phyloP scores from a whole-genome alignment of 2,113 vertebrate genomes.

The Psephotus haematonotus region DNA sequence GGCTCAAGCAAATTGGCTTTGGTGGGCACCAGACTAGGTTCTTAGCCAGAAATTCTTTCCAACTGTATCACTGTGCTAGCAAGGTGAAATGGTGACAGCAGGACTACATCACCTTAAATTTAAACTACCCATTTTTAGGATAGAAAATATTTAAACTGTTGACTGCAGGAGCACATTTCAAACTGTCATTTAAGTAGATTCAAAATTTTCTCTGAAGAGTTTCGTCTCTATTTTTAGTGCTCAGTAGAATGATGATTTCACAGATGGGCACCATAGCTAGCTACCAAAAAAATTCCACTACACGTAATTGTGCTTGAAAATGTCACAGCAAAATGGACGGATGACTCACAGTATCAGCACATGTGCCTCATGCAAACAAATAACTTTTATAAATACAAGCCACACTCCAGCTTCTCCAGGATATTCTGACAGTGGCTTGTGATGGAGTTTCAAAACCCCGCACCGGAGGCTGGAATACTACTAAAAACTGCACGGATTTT shows the following conservation, averaged over 20 bases:
- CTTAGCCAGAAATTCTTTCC: slow-evolving; percentile 37
- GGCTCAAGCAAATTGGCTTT: background rate
- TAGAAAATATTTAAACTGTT: slow-evolving; percentile 64
- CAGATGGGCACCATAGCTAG: slow-evolving; percentile 74
- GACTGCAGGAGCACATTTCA: slow-evolving; percentile 50
- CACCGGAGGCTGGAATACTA: slow-evolving; percentile 36
- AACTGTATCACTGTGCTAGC: slow-evolving; percentile 14
- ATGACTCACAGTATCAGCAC: slow-evolving; percentile 72
- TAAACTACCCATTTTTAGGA: slow-evolving; percentile 47
- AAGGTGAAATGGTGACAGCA: slow-evolving; percentile 50
- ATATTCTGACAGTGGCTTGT: background rate
- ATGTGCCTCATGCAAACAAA: slow-evolving; percentile 57
- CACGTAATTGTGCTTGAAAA: slow-evolving; percentile 74
- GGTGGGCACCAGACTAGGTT: background rate
- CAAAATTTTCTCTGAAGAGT: slow-evolving; percentile 56
- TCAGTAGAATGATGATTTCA: slow-evolving; percentile 69
- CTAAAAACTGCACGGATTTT: slow-evolving; percentile 43
- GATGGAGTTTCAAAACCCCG: slow-evolving; percentile 23
- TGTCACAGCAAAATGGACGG: slow-evolving; percentile 62
- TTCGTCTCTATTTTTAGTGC: slow-evolving; percentile 63
- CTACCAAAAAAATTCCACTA: slow-evolving; percentile 70
- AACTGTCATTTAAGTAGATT: slow-evolving; percentile 46
- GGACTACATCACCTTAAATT: slow-evolving; percentile 56
- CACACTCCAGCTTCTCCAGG: background rate
- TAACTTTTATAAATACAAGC: slow-evolving; percentile 57